A percentile compares a stretch with the other conserved stretches of the same genome.
phyloP scores from a whole-genome alignment of 2,113 vertebrate genomes.

The Oophaga pumilio region DNA sequence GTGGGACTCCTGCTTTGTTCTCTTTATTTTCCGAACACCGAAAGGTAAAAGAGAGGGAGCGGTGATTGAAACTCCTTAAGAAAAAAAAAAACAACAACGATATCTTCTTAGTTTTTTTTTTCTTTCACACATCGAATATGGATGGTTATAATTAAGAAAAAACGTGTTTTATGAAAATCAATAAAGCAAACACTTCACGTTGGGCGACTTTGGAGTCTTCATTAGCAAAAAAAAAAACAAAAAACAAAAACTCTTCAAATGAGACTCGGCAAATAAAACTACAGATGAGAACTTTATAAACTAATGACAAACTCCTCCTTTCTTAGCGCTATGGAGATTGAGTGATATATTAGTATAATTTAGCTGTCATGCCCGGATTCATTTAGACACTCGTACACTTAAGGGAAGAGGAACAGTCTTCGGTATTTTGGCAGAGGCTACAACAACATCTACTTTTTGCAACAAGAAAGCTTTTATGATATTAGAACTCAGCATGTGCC shows the following conservation, averaged over 20 bases:
- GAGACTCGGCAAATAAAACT: background rate
- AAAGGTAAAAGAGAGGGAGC: conserved; percentile 94
- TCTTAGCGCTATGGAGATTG: background rate
- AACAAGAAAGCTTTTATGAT: conserved; percentile 73
- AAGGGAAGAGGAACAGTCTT: conserved; percentile 52
- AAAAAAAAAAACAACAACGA: conserved; percentile 79
- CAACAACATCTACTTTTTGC: conserved; percentile 62
- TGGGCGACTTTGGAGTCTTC: background rate
- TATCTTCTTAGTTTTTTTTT: conserved; percentile 76
- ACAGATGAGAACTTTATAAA: background rate
- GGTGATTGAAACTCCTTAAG: conserved; percentile 83
- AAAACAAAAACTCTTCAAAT: background rate
- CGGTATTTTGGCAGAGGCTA: conserved; percentile 60
- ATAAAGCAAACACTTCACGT: background rate
- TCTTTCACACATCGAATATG: conserved; percentile 64
- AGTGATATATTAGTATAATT: background rate
- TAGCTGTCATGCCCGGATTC: background rate
- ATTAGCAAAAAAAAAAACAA: background rate
- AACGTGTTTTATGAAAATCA: conserved; percentile 42
- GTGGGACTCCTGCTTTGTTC: conserved; percentile 94
- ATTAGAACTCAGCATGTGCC: conserved; percentile 71
- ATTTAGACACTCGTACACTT: background rate
- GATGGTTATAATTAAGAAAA: conserved; percentile 70
- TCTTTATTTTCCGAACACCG: conserved; percentile 92
- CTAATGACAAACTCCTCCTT: background rate